phyloP scores from a whole-genome alignment of 2,888 invertebrate genomes.

The Eristalis pertinax region DNA sequence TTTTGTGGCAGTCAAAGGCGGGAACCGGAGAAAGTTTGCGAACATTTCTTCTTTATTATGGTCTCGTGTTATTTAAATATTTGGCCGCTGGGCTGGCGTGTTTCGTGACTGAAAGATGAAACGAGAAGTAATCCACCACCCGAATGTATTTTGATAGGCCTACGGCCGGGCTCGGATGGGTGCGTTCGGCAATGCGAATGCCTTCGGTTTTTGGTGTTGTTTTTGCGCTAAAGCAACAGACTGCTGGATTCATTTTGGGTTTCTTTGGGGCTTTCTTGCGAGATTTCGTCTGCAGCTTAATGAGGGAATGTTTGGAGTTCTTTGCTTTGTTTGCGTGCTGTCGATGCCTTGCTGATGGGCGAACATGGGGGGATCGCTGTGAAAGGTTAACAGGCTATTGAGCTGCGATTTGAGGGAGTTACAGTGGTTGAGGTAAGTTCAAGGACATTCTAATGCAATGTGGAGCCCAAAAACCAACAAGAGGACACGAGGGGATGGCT shows the following conservation, averaged over 20 bases:
- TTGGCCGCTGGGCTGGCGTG: not conserved
- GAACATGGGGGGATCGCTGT: too few species aligned
- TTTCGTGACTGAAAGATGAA: conserved; percentile 6
- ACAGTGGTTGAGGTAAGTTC: too few species aligned
- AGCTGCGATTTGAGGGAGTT: too few species aligned
- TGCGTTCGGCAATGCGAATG: not conserved
- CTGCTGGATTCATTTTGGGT: not conserved
- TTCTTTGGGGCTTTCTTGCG: not conserved
- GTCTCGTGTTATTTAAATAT: conserved; percentile 20
- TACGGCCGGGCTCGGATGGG: not conserved
- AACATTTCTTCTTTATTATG: conserved; percentile 8
- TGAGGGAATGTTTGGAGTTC: too few species aligned
- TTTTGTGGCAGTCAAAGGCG: not conserved
- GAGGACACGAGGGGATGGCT: too few species aligned
- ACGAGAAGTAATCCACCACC: not conserved
- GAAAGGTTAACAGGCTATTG: too few species aligned
- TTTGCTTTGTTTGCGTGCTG: too few species aligned
- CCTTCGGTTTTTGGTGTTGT: not conserved
- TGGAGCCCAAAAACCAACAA: too few species aligned
- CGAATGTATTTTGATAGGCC: not conserved
- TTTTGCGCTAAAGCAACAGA: conserved; percentile 2
- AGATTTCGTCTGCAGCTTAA: not conserved
- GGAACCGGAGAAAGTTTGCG: not conserved
- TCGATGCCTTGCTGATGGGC: too few species aligned
- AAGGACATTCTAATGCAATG: too few species aligned